These are phyloP conservation scores for Galerucella nymphaeae DNA, from an alignment of 2,888 invertebrate genomes.

Conservation along the genomic window DNA sequence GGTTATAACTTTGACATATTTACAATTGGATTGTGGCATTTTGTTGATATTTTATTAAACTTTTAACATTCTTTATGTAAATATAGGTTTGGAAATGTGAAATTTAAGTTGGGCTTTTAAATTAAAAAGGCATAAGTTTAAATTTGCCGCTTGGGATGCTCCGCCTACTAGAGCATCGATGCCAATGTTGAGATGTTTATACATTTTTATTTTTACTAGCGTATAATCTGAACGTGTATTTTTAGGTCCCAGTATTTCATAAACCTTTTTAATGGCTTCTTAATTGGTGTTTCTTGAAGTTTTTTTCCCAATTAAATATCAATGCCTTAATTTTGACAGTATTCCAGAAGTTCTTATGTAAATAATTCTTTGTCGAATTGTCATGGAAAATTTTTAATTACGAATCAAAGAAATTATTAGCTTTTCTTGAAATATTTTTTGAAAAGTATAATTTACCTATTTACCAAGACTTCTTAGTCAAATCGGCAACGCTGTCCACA, in stretches of 20 bases:
- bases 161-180: constrained; percentile 8
- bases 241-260: too few species aligned
- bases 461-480: neutral
- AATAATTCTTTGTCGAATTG: neutral
- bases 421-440: too few species aligned
- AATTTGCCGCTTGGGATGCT: constrained; percentile 21
- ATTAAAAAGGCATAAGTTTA: neutral
- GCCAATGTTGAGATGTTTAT: neutral
- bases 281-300: too few species aligned
- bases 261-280: too few species aligned
- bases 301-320: too few species aligned
- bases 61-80: neutral
- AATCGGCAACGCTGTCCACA: neutral
- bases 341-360: too few species aligned
- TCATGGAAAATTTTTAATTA: neutral
- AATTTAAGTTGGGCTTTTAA: neutral
- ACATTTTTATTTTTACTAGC: neutral
- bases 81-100: neutral
- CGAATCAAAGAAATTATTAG: too few species aligned
- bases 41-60: neutral
- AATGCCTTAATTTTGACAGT: too few species aligned
- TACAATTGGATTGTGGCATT: neutral
- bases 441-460: neutral
- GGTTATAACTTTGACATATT: neutral
- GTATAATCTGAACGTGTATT: too few species aligned